These are phyloP conservation scores for Rhyacophila evoluta DNA, from an alignment of 2,888 invertebrate genomes.

Conservation along the genomic window DNA sequence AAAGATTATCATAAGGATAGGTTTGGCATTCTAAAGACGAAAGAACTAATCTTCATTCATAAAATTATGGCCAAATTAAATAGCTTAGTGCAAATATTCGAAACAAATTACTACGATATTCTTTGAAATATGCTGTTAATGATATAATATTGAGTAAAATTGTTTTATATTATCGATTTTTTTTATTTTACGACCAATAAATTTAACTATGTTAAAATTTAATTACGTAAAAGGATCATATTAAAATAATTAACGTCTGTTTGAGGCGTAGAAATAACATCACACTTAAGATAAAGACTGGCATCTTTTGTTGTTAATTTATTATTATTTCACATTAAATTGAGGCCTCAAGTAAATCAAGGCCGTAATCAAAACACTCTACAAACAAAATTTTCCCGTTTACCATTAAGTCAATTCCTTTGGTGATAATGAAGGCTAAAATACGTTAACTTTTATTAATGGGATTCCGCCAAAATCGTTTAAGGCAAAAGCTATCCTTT, in stretches of 20 bases:
- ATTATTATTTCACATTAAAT: neutral
- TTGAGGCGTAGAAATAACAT: neutral
- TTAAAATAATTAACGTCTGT: neutral
- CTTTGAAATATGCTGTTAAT: too few relatives aligned
- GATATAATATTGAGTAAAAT: too few relatives aligned
- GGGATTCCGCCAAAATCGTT: constrained; percentile 26
- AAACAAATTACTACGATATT: too few relatives aligned
- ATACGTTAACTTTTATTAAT: constrained; percentile 32
- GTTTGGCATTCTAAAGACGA: too few relatives aligned
- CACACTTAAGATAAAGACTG: neutral
- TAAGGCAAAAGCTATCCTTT: constrained; percentile 15
- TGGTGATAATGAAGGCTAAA: constrained; percentile 22
- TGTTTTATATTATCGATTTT: too few relatives aligned
- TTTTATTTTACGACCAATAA: too few relatives aligned
- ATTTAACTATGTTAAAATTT: too few relatives aligned
- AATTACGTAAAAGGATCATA: neutral
- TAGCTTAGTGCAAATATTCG: too few relatives aligned
- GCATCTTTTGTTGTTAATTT: neutral
- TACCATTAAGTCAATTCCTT: constrained; percentile 12
- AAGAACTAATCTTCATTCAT: too few relatives aligned
- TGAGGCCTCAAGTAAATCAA: neutral
- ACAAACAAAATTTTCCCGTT: neutral
- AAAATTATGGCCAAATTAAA: too few relatives aligned
- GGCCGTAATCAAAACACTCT: constrained; percentile 10
- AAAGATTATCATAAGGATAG: too few relatives aligned